Percentiles rank a stretch among this genome's conserved stretches.
Evolutionary conservation across 1,140 invertebrate genomes (phyloP).

Genomic region (Bombus terrestris): DNA sequence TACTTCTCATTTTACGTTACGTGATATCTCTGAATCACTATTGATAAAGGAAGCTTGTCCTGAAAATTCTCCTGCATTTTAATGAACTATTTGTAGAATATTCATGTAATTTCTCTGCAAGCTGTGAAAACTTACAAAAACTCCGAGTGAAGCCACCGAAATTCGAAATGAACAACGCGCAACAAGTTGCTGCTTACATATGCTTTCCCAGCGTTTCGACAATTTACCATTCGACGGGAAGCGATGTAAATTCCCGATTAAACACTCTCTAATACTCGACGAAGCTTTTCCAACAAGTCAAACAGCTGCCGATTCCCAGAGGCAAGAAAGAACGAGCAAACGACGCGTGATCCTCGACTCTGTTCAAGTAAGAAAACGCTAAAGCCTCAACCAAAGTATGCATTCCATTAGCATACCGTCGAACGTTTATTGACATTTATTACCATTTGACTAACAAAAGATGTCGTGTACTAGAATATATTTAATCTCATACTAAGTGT

Average conservation of each 20-base stretch:
- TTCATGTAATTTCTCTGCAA: no score
- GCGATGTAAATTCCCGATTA: conserved; percentile 39
- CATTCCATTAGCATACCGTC: background rate
- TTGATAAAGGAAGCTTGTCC: background rate
- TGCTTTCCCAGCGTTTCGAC: conserved; percentile 26
- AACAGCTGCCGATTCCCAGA: conserved; percentile 22
- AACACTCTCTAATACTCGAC: conserved; percentile 25
- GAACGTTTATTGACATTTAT: background rate
- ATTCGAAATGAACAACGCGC: conserved; percentile 34
- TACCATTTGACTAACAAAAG: background rate
- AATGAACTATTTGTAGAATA: background rate
- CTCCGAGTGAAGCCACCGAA: background rate
- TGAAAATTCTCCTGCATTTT: background rate
- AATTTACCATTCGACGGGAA: conserved; percentile 31
- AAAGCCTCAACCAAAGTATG: background rate
- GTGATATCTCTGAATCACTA: background rate
- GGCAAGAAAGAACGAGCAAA: conserved; percentile 1
- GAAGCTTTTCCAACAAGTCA: conserved; percentile 23
- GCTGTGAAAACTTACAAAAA: background rate
- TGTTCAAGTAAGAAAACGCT: background rate
- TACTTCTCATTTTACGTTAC: background rate
- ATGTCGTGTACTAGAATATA: background rate
- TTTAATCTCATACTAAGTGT: no score
- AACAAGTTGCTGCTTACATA: conserved; percentile 49
- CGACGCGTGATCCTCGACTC: background rate